Base-by-base conservation (phyloP, 2,888 invertebrate species). In the Stenodera caucasica region DNA sequence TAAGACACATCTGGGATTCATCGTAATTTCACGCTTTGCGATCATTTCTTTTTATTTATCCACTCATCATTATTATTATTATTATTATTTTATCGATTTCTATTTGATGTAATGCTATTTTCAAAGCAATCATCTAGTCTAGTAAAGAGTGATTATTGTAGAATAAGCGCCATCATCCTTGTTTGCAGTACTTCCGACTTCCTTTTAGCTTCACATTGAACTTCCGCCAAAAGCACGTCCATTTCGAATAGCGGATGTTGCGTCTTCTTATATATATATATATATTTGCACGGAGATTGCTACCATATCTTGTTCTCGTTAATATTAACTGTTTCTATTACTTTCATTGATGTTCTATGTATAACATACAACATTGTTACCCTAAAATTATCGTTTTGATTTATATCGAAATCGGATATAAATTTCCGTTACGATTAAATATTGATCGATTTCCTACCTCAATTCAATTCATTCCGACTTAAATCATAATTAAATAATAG, bases 121-220 rank as follows among this genome's bases (percentile, higher is more conserved):
- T 55, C n/a, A 50, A 61, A 61, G 61, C 64, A 64, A 64, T 64
- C 58, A 64, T 52, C 57, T 45, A 45, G 60, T 60, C 50, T 26
- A 26, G 54, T 23, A 57, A 23, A 45, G 63, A 68, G 67, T 69
- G 69, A 73, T 70, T 70, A 72, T 69, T 70, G 63, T 68, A 65
- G 68, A 67, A 67, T 51, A 49, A 49, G 54, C 63, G 63, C 63
- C 52, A 63, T 63, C 63, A 60, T 60, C 65, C 75, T 74, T 71
- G 71, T 73, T 68, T 69, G 70, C 66, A 71, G 69, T 62, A 71
- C 75, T 76, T 76, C 76, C 74, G 73, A 71, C 72, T 77, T 78
- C 78, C 77, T 75, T 66, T 68, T 70, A 74, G 74, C 75, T 75
- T 78, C 77, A 77, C 76, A 78, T 75, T 71, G 66, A 70, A 70